Percentiles rank a stretch among this genome's conserved stretches.
These are phyloP conservation scores for Caenorhabditis sp. DNA, from an alignment of 2,888 invertebrate genomes.

Conservation along the genomic window DNA sequence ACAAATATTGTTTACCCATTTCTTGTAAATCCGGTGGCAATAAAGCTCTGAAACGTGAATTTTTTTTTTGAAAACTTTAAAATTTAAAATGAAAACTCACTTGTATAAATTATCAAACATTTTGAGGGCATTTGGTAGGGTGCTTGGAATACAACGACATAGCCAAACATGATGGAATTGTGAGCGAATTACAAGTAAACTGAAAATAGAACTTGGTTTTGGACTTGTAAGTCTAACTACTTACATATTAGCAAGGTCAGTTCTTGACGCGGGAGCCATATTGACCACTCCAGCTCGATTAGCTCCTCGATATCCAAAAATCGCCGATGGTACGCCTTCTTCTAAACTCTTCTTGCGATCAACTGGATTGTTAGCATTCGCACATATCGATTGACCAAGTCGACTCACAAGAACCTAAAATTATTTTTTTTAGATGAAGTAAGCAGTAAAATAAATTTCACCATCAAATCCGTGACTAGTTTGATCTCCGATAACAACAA, in stretches of 20 bases:
- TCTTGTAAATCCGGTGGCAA: slow-evolving; percentile 66
- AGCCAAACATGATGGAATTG: slow-evolving; percentile 69
- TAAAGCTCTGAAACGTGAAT: slow-evolving; percentile 55
- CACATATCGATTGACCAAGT: slow-evolving; percentile 76
- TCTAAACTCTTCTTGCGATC: slow-evolving; percentile 39
- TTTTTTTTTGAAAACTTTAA: slow-evolving; percentile 6
- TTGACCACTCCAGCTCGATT: slow-evolving; percentile 76
- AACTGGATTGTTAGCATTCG: slow-evolving; percentile 72
- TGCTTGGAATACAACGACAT: slow-evolving; percentile 62
- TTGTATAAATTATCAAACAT: slow-evolving; percentile 68
- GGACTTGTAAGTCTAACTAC: too few relatives aligned
- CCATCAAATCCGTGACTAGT: slow-evolving; percentile 77
- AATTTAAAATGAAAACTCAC: slow-evolving; percentile 11
- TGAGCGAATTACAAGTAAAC: slow-evolving; percentile 61
- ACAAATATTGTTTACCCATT: slow-evolving; percentile 60
- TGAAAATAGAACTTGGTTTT: slow-evolving; percentile 23
- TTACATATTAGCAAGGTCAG: slow-evolving; percentile 78
- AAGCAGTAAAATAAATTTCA: slow-evolving; percentile 67
- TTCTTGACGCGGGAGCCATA: slow-evolving; percentile 77
- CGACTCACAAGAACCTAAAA: slow-evolving; percentile 24
- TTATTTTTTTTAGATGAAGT: background rate
- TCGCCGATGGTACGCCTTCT: slow-evolving; percentile 34
- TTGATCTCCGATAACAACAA: slow-evolving; percentile 74
- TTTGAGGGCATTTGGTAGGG: slow-evolving; percentile 67
- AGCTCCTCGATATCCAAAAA: slow-evolving; percentile 23